Conservation (phyloP, 2,113 vertebrate species). For the Callaeas wilsoni region DNA sequence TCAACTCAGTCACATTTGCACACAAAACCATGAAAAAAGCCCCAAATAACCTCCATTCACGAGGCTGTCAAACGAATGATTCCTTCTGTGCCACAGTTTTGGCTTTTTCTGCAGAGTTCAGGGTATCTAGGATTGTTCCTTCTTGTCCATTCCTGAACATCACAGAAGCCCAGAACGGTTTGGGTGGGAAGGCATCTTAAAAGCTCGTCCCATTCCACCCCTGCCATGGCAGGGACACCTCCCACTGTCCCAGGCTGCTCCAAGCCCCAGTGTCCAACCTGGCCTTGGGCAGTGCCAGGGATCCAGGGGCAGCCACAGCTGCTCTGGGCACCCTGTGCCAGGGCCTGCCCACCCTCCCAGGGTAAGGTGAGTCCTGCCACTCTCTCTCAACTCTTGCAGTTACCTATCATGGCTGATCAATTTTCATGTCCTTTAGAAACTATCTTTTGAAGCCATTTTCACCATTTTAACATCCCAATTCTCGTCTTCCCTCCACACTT, state of each 20-base stretch:
- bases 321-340: background rate
- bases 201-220: background rate
- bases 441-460: background rate
- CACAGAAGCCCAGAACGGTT: background rate
- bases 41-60: background rate
- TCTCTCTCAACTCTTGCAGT: background rate
- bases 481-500: background rate
- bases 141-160: background rate
- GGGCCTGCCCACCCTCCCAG: background rate
- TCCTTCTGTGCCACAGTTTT: background rate
- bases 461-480: background rate
- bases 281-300: background rate
- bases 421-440: background rate
- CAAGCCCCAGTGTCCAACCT: background rate
- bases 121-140: background rate
- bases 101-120: background rate
- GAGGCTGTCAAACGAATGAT: background rate
- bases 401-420: background rate
- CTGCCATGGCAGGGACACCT: background rate
- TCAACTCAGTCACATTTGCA: background rate
- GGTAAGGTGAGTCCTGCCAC: background rate
- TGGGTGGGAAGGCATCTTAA: background rate
- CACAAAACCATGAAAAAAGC: background rate
- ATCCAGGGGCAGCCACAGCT: background rate
- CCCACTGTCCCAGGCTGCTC: background rate